A percentile compares a stretch with the other conserved stretches of the same genome.
Conservation (phyloP, 1,140 invertebrate species). For the Dreissena rostriformis region DNA sequence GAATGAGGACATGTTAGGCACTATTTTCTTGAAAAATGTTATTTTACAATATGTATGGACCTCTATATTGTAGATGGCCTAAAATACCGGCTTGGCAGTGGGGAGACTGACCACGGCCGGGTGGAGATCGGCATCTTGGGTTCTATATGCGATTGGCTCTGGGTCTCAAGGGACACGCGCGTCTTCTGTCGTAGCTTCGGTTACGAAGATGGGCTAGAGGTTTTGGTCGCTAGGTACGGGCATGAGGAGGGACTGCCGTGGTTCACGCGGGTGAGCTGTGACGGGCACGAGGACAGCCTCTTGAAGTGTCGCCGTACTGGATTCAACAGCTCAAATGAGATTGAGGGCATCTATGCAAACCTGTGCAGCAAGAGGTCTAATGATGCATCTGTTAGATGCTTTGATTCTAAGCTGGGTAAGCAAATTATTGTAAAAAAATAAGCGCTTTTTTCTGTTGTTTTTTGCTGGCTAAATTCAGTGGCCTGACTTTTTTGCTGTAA, state of each 20-base stretch:
- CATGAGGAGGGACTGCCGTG: constrained; percentile 37
- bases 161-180: constrained; percentile 86
- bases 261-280: constrained; percentile 53
- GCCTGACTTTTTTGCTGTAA: no score
- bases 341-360: constrained; percentile 42
- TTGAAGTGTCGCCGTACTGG: constrained; percentile 49
- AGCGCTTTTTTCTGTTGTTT: no score
- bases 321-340: constrained; percentile 41
- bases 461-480: no score
- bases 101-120: constrained; percentile 82
- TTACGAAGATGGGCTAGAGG: constrained; percentile 45
- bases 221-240: constrained; percentile 32
- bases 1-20: no score
- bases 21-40: no score
- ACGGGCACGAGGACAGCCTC: constrained; percentile 45
- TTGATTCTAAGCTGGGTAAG: constrained; percentile 47
- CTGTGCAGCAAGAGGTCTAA: constrained; percentile 44
- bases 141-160: constrained; percentile 89
- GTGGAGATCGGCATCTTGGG: constrained; percentile 89
- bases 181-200: constrained; percentile 68
- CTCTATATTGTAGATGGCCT: no score
- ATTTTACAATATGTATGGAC: no score
- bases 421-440: neutral
- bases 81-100: constrained; percentile 59
- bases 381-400: constrained; percentile 52